Percentiles rank a stretch among this genome's conserved stretches.
Conservation (phyloP, 37 sponge, comb jelly and placozoan genomes). For the Agelas oroides region DNA sequence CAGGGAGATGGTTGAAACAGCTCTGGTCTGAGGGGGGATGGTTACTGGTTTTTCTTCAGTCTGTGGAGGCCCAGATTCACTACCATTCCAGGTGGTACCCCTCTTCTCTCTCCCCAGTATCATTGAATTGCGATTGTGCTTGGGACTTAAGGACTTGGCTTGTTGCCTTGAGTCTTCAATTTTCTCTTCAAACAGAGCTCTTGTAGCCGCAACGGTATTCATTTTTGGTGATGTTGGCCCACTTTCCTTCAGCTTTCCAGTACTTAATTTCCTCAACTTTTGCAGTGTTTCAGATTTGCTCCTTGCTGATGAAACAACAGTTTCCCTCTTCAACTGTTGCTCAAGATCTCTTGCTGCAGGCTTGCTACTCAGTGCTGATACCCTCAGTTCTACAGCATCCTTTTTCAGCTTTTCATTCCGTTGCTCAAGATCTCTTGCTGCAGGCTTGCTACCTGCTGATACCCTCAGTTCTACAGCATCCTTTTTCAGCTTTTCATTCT, state of each 20-base stretch:
- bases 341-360: not conserved
- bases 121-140: not conserved
- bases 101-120: too few relatives aligned
- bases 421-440: not conserved
- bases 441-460: too few relatives aligned
- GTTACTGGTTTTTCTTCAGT: too few relatives aligned
- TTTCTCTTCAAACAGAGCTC: constrained; percentile 45
- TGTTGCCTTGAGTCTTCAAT: not conserved
- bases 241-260: too few relatives aligned
- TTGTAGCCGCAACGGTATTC: constrained; percentile 16
- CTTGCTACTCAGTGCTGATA: too few relatives aligned
- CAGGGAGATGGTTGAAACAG: not conserved
- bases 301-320: too few relatives aligned
- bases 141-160: not conserved
- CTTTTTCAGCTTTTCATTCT: not conserved
- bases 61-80: too few relatives aligned
- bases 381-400: not conserved
- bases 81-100: too few relatives aligned
- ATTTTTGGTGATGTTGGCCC: too few relatives aligned
- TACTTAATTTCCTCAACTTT: too few relatives aligned
- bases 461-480: not conserved
- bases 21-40: too few relatives aligned
- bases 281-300: too few relatives aligned
- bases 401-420: not conserved
- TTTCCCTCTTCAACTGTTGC: not conserved